Evolutionary conservation across 2,797 vertebrate species (phyloP), one percentile per base, ranked within the genome.

Genomic region (Dendrocincla fuliginosa): DNA sequence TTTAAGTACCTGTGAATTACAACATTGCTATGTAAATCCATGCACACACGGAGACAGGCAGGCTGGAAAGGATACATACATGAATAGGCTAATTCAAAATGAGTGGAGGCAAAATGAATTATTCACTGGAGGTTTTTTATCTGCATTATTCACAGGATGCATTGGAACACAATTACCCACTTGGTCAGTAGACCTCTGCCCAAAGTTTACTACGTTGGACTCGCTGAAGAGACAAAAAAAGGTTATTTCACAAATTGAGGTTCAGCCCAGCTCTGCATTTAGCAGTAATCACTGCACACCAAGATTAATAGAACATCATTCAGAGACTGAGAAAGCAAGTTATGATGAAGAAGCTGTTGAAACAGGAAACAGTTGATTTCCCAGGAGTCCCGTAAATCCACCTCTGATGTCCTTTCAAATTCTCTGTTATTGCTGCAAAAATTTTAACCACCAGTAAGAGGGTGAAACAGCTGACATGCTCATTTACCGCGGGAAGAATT

Each of bases 351-450:
- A 97, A 96, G 96, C 94, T 94, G 93, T 93, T 94, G 95, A 71
- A 96, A 96, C 85, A 91, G 96, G 96, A 97, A 97, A 41, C 93
- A 85, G 89, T 94, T 97, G 96, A 97, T 97, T 97, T 97, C 97
- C 97, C 97, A 59, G 55, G 95, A 87, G 95, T 50, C 89, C 93
- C 1, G 39, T 95, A 94, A 97, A 96, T 97, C 94, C 96, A 79
- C 71, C 92, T 70, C 92, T 69, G 92, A 93, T 95, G 95, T 96
- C 94, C 96, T 93, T 95, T 95, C 90, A 55, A 95, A 97, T 95
- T 95, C 92, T 81, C 91, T 39, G 86, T 59, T 95, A 89, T 78
- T 94, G 92, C 96, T 93, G 91, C 88, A 94, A 95, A 96, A 96
- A 84, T 87, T 91, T 95, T 84, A 88, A 86, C 65, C 78, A 15